These are phyloP conservation scores for Lasioglossum morio DNA, from an alignment of 2,888 invertebrate species.

Conservation along the genomic window DNA sequence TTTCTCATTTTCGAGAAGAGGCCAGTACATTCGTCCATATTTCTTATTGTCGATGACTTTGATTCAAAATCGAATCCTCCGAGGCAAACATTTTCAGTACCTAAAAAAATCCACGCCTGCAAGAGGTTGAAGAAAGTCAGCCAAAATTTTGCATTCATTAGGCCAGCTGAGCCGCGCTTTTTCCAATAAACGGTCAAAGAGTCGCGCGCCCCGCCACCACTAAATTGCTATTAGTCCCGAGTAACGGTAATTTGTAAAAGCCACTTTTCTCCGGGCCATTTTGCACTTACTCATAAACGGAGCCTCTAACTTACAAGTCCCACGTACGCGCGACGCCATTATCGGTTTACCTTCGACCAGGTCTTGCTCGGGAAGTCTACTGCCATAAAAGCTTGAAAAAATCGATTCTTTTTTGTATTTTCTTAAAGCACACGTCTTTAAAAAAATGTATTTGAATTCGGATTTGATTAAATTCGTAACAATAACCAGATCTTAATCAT, in stretches of 20 bases:
- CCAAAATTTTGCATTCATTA: constrained; percentile 19
- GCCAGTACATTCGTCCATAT: neutral
- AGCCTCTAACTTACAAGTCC: constrained; percentile 50
- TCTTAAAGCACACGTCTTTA: no score
- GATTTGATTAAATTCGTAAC: no score
- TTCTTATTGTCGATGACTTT: neutral
- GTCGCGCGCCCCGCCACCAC: neutral
- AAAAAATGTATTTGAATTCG: no score
- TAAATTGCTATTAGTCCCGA: constrained; percentile 56
- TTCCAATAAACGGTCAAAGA: constrained; percentile 18
- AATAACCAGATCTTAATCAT: no score
- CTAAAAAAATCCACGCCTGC: neutral
- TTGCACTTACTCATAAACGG: constrained; percentile 56
- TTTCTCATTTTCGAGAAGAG: neutral
- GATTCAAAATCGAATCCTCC: fast-evolving
- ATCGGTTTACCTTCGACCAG: constrained; percentile 65
- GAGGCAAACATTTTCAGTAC: neutral
- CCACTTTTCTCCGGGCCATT: constrained; percentile 44
- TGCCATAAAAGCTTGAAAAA: neutral
- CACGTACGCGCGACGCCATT: constrained; percentile 42
- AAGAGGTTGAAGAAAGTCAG: neutral
- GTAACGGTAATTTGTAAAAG: constrained; percentile 61
- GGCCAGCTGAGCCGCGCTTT: neutral
- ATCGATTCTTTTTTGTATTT: neutral
- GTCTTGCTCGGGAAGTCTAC: neutral